Evolutionary conservation across 2,113 vertebrate species (phyloP), one percentile per base, ranked within the genome.

Genomic region (Rhipidura dahli): DNA sequence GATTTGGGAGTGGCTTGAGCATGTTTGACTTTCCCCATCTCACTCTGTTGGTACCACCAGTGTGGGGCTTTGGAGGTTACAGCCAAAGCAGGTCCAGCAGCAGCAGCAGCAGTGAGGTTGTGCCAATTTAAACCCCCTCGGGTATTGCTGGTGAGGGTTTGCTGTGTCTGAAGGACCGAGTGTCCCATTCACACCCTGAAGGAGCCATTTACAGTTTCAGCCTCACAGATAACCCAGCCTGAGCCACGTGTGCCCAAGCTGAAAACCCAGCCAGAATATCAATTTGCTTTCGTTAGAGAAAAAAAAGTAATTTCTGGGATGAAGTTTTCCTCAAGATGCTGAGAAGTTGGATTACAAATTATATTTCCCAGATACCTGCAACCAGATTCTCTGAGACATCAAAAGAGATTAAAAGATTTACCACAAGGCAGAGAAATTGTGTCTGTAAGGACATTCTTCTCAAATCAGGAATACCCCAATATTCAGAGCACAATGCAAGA

Each of bases 21-120:
- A 0, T 5, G 14, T 28, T 2, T 31, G 49, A 2, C 14, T 7
- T 27, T 3, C 16, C 37, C 30, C 18, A 20, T 42, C 65, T 53
- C 27, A 9, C 23, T 15, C 42, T 35, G 31, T 9, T 47, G 61
- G 28, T 14, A 26, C 31, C 69, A 40, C 10, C 39, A 51, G 23
- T 0, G 14, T 56, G 39, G 24, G 28, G 21, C 4, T 57, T 13
- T 87, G 59, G 26, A 30, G 64, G 39, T 30, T 77, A 63, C 39
- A 59, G 59, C 10, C 54, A 45, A 39, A 35, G 19, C 0, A n/a
- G 18, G 9, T 56, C 33, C 60, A 40, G 24, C 39, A 39, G 39
- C 39, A 39, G n/a, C 53, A 69, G 1, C 40, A 69, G 61, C 78
- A 33, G 28, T 2, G 31, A 53, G 42, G 11, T 10, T 79, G 40